Percentiles rank a stretch among this genome's conserved stretches.
These are phyloP conservation scores for Arctia plantaginis DNA, from an alignment of 2,888 invertebrate species.

Conservation along the genomic window DNA sequence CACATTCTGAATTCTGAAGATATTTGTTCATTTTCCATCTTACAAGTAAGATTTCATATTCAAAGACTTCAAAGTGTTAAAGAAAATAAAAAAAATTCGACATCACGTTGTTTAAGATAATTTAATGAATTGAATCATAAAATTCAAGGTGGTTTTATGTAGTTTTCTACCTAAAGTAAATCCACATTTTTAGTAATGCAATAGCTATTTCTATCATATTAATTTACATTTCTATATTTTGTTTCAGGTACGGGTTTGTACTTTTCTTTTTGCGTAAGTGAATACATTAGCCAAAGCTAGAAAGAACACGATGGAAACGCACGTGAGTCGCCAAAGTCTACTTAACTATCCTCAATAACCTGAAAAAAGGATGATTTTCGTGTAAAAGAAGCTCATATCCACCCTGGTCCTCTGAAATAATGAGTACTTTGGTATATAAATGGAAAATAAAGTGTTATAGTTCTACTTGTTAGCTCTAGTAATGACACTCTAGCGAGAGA, in stretches of 20 bases:
- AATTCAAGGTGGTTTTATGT: no score
- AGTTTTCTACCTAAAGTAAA: background rate
- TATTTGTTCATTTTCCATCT: no score
- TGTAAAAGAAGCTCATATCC: background rate
- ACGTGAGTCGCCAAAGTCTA: background rate
- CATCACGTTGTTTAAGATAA: no score
- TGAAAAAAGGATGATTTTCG: no score
- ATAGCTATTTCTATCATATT: background rate
- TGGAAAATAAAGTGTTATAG: background rate
- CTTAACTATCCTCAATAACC: no score
- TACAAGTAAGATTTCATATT: no score
- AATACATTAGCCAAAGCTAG: background rate
- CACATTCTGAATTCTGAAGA: no score
- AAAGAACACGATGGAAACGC: background rate
- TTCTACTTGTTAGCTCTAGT: background rate
- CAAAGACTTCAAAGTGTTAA: no score
- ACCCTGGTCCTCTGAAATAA: background rate
- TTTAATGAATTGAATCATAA: no score
- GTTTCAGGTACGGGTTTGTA: conserved; percentile 13
- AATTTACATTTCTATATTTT: background rate
- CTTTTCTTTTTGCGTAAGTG: background rate
- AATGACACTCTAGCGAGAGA: background rate
- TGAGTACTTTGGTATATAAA: background rate
- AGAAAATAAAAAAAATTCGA: no score
- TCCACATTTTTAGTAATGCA: background rate